Conservation (phyloP, 2,888 invertebrate genomes). For the Agrotis clavis region DNA sequence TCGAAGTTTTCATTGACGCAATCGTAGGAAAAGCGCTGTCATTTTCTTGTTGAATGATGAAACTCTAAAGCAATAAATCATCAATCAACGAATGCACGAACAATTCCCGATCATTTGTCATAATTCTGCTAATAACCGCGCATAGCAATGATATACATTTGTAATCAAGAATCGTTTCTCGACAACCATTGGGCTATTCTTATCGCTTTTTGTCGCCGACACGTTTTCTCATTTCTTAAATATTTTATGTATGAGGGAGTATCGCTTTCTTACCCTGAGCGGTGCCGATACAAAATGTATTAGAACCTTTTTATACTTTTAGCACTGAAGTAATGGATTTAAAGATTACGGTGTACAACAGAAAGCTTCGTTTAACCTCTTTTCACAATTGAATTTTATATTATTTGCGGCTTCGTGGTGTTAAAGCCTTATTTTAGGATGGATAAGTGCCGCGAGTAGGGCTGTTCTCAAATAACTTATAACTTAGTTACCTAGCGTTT, state of each 20-base stretch:
- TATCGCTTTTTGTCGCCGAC: slow-evolving; percentile 33
- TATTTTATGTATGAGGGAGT: slow-evolving; percentile 49
- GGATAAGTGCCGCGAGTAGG: background rate
- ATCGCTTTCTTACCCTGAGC: slow-evolving; percentile 19
- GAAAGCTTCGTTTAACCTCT: slow-evolving; percentile 27
- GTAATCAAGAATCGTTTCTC: slow-evolving; percentile 45
- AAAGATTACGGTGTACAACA: slow-evolving; percentile 40
- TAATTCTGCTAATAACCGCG: slow-evolving; percentile 39
- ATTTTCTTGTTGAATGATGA: slow-evolving; percentile 28
- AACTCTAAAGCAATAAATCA: slow-evolving; percentile 37
- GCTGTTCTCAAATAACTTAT: background rate
- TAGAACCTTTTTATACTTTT: slow-evolving; percentile 53
- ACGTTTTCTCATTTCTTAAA: slow-evolving; percentile 48
- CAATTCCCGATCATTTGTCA: slow-evolving; percentile 48
- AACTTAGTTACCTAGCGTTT: background rate
- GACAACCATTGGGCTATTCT: slow-evolving; percentile 33
- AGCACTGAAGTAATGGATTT: slow-evolving; percentile 49
- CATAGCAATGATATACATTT: slow-evolving; percentile 42
- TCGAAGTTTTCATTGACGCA: background rate
- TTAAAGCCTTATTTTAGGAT: slow-evolving; percentile 22
- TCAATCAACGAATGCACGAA: slow-evolving; percentile 43
- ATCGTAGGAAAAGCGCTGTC: slow-evolving; percentile 10
- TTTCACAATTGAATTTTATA: slow-evolving; percentile 53
- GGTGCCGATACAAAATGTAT: slow-evolving; percentile 51
- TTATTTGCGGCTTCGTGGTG: background rate